These are phyloP conservation scores for Branchinecta lindahli DNA, from an alignment of 1,140 invertebrate species.

Conservation along the genomic window DNA sequence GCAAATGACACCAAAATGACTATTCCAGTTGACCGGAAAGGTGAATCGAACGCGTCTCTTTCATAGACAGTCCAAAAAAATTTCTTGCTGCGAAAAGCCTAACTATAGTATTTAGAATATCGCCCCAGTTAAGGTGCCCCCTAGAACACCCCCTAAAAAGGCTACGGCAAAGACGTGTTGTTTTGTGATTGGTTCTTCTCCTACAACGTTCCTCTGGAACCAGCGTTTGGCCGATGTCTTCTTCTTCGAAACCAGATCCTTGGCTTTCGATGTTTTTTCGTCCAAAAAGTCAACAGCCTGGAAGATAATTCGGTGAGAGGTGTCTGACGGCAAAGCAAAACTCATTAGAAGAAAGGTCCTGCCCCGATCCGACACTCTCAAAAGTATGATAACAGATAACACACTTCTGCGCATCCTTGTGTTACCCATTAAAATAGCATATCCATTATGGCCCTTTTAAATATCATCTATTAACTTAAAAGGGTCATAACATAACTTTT, in stretches of 20 bases:
- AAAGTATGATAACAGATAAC: too few relatives aligned
- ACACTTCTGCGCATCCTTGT: too few relatives aligned
- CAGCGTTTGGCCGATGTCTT: conserved; percentile 48
- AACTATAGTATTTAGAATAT: conserved; percentile 16
- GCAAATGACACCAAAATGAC: too few relatives aligned
- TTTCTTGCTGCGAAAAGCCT: background rate
- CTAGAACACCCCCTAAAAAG: conserved; percentile 50
- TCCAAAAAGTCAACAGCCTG: conserved; percentile 59
- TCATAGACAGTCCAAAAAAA: background rate
- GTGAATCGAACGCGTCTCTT: too few relatives aligned
- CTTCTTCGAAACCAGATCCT: conserved; percentile 47
- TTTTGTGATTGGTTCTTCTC: conserved; percentile 42
- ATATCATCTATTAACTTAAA: too few relatives aligned
- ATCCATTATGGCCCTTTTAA: too few relatives aligned
- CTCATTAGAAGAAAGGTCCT: background rate
- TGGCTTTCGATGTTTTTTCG: conserved; percentile 56
- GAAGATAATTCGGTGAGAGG: conserved; percentile 28
- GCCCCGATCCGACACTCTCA: background rate
- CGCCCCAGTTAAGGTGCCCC: conserved; percentile 37
- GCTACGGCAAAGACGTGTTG: conserved; percentile 56
- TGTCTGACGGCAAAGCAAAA: background rate
- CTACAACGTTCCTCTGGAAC: conserved; percentile 48
- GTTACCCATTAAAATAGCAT: too few relatives aligned
- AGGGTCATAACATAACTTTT: too few relatives aligned
- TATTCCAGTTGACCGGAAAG: too few relatives aligned